Percentiles rank a stretch among this genome's conserved stretches.
Evolutionary conservation across 2,888 invertebrate species (phyloP).

Genomic region (Sinotaia quadrata): DNA sequence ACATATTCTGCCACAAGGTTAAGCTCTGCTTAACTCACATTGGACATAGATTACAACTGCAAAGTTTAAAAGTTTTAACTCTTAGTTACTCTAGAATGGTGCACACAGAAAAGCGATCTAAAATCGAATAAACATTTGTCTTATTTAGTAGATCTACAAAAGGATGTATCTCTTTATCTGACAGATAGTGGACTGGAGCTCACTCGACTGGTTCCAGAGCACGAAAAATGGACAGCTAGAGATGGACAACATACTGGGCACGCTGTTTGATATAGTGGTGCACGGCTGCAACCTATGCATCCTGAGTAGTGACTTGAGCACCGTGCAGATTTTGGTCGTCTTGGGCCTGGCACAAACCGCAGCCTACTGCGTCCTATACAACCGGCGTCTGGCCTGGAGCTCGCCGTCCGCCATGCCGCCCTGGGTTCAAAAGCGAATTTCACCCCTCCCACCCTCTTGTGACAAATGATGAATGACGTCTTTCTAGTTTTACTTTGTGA

Average conservation of each 20-base stretch:
- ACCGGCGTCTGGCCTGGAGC: constrained; percentile 61
- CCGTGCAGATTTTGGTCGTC: constrained; percentile 45
- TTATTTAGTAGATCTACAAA: too few relatives aligned
- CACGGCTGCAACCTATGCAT: constrained; percentile 55
- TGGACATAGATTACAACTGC: too few relatives aligned
- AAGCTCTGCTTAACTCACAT: too few relatives aligned
- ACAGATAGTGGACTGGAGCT: constrained; percentile 67
- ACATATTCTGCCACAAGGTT: too few relatives aligned
- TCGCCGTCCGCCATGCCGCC: constrained; percentile 50
- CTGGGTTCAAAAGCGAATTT: constrained; percentile 57
- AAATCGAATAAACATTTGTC: too few relatives aligned
- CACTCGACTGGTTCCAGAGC: constrained; percentile 58
- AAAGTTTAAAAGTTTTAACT: too few relatives aligned
- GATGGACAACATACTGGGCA: constrained; percentile 56
- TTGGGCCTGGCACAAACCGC: constrained; percentile 41
- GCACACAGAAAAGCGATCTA: neutral
- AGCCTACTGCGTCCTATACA: constrained; percentile 48
- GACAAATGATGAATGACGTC: neutral
- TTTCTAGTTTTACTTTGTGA: too few relatives aligned
- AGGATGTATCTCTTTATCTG: constrained; percentile 16
- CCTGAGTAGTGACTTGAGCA: constrained; percentile 47
- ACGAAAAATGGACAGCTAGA: constrained; percentile 44
- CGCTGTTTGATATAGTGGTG: constrained; percentile 59
- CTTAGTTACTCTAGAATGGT: too few relatives aligned
- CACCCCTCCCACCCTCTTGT: neutral